Evolutionary conservation across 2,888 invertebrate genomes (phyloP).

Genomic region (Heteromurus nitidus): DNA sequence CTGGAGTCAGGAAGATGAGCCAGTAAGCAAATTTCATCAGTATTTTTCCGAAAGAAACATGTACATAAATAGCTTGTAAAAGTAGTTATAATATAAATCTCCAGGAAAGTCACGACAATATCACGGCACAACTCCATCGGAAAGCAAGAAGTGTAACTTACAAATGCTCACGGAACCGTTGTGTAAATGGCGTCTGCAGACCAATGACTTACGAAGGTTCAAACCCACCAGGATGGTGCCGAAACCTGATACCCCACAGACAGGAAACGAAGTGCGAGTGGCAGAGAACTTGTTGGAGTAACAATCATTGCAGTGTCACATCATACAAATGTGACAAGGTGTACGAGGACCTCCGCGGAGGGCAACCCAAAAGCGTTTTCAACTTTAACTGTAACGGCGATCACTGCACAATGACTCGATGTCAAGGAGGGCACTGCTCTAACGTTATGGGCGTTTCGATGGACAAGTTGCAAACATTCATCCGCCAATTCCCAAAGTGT

Average conservation of each 20-base stretch:
- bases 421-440: neutral
- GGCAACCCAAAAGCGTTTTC: neutral
- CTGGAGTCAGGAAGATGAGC: too few relatives aligned
- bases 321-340: neutral
- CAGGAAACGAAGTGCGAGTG: conserved; percentile 10
- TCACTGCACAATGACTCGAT: neutral
- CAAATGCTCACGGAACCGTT: neutral
- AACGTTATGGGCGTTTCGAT: neutral
- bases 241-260: neutral
- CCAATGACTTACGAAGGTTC: conserved; percentile 4
- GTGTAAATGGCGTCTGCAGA: neutral
- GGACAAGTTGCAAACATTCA: neutral
- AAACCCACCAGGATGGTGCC: neutral
- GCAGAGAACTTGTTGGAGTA: conserved; percentile 6
- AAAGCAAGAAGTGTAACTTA: neutral
- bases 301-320: neutral
- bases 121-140: too few relatives aligned
- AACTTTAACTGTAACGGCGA: neutral
- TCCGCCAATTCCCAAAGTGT: neutral
- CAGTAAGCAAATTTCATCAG: too few relatives aligned
- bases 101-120: too few relatives aligned
- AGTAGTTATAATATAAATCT: too few relatives aligned
- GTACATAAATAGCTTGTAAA: too few relatives aligned
- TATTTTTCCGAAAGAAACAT: too few relatives aligned
- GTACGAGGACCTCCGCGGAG: neutral